phyloP scores from a whole-genome alignment of 2,888 invertebrate genomes.

The Eupithecia exiguata region DNA sequence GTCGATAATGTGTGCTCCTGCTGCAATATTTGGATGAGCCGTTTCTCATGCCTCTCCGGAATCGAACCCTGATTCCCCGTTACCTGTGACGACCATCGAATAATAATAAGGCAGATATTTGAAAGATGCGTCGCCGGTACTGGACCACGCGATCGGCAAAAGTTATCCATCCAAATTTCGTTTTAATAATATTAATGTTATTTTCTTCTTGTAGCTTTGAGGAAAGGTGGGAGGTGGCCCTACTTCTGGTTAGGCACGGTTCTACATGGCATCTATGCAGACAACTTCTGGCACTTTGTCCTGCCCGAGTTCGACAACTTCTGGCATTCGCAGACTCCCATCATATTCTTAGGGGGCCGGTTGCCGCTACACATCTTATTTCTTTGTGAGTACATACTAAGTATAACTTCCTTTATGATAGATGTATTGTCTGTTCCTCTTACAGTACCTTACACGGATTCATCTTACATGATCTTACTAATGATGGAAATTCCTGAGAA shows the following conservation, averaged over 20 bases:
- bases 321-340: slow-evolving; percentile 91
- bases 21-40: too few species aligned
- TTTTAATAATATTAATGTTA: background rate
- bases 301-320: slow-evolving; percentile 91
- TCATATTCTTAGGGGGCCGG: slow-evolving; percentile 88
- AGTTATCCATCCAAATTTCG: background rate
- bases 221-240: slow-evolving; percentile 88
- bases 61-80: too few species aligned
- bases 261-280: slow-evolving; percentile 87
- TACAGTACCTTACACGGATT: too few species aligned
- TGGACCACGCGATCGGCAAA: too few species aligned
- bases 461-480: too few species aligned
- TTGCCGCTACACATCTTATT: slow-evolving; percentile 89
- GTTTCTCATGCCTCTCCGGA: too few species aligned
- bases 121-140: too few species aligned
- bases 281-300: slow-evolving; percentile 88
- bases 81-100: too few species aligned
- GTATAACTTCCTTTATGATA: background rate
- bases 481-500: too few species aligned
- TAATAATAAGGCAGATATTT: too few species aligned
- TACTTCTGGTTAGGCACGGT: slow-evolving; percentile 89
- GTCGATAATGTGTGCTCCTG: too few species aligned
- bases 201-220: slow-evolving; percentile 79
- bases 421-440: too few species aligned
- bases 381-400: slow-evolving; percentile 84